Evolutionary conservation across 2,888 invertebrate species (phyloP), one percentile per base, ranked within the genome.

Genomic region (Octonoba sinensis): DNA sequence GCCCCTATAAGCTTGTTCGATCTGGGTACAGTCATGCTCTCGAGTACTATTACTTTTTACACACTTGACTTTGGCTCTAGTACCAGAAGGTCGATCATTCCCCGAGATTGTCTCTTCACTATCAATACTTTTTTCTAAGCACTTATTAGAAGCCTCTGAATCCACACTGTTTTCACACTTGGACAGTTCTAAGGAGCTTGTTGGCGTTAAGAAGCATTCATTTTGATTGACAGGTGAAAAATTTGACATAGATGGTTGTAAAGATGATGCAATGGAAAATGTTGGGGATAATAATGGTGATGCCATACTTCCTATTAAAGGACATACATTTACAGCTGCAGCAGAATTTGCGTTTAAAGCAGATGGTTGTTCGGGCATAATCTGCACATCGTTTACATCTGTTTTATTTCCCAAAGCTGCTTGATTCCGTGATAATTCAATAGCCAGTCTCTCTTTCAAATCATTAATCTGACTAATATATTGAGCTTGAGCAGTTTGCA

Each of bases 391-490:
- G 15, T 56, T 59, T n/a, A 47, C 51, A 59, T 77, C 73, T 6
- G 18, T 62, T 72, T 84, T 85, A n/a, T 73, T 82, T 36, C 81
- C 84, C 16, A 85, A 62, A 20, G 82, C 62, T 4, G 84, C 82
- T 49, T 85, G 84, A 72, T 86, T 86, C 24, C 86, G 67, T 11
- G 86, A 85, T 15, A 89, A 85, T 82, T 89, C 89, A 72, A 89
- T 86, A n/a, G 86, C 85, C 71, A 85, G 59, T 84, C 87, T 88
- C 87, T 95, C 94, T 89, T 95, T 95, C 82, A 95, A 91, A 89
- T 94, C 94, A 89, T 93, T 94, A 77, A 95, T 93, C 88, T 95
- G 95, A 69, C 93, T 91, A 44, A 93, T 90, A 86, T 94, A 93
- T 87, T 95, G 94, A 87, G 93, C 92, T 88, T 95, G 95, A 86